Evolutionary conservation across 2,797 vertebrate genomes (phyloP).

Genomic region (Tinamus major): DNA sequence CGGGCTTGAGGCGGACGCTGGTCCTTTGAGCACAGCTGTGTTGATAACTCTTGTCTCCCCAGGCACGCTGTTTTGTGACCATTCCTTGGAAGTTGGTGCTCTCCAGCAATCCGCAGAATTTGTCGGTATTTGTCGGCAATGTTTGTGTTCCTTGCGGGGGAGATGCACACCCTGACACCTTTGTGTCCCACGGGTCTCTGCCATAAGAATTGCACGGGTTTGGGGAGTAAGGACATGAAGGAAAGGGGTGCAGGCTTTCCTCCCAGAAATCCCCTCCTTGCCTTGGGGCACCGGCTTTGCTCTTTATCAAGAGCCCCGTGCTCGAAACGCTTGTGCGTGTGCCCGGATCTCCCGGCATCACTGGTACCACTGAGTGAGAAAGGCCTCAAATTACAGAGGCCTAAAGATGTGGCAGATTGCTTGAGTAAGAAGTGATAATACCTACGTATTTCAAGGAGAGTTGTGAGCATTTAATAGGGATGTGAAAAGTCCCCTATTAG

Average conservation of each 20-base stretch:
- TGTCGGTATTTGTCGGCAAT: background rate
- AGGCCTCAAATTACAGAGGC: background rate
- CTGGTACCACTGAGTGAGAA: background rate
- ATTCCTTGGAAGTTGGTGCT: background rate
- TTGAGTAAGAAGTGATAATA: background rate
- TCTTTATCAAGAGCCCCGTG: background rate
- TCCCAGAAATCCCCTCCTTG: conserved; percentile 20
- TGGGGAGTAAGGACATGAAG: background rate
- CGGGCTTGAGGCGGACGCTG: conserved; percentile 37
- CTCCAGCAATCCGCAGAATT: background rate
- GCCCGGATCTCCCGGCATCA: background rate
- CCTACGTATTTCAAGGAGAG: background rate
- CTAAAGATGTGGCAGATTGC: background rate
- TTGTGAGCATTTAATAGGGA: background rate
- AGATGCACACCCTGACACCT: background rate
- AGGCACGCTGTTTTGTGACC: background rate
- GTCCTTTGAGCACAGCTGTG: background rate
- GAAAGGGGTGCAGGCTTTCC: background rate
- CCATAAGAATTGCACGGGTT: background rate
- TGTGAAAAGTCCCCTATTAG: background rate
- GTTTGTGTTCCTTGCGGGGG: background rate
- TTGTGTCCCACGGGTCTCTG: background rate
- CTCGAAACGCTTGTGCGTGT: background rate
- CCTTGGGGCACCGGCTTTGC: background rate
- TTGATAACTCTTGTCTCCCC: background rate